phyloP scores from a whole-genome alignment of 2,888 invertebrate genomes.

The Meiosimyza platycephala region DNA sequence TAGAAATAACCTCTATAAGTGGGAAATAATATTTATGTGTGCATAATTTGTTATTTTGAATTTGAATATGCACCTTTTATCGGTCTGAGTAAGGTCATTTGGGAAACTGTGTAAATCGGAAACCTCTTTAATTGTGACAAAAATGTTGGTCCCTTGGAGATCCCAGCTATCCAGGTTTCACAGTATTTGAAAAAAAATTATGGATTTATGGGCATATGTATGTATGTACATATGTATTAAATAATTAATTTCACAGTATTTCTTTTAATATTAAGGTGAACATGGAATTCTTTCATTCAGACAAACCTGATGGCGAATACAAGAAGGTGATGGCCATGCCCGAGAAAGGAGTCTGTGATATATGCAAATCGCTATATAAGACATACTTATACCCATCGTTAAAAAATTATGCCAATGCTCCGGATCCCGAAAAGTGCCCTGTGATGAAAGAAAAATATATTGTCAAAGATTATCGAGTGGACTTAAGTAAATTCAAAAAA shows the following conservation, averaged over 20 bases:
- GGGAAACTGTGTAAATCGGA: too few relatives aligned
- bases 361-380: constrained; percentile 54
- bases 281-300: constrained; percentile 40
- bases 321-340: constrained; percentile 40
- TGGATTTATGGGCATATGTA: too few relatives aligned
- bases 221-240: too few relatives aligned
- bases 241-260: neutral
- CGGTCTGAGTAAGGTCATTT: too few relatives aligned
- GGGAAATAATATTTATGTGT: too few relatives aligned
- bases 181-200: too few relatives aligned
- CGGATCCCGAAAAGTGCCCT: constrained; percentile 56
- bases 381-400: constrained; percentile 53
- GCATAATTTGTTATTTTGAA: too few relatives aligned
- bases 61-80: too few relatives aligned
- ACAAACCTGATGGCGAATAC: constrained; percentile 43
- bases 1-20: too few relatives aligned
- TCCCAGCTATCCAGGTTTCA: too few relatives aligned
- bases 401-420: constrained; percentile 58
- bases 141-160: too few relatives aligned
- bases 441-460: constrained; percentile 49
- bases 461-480: constrained; percentile 53
- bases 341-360: constrained; percentile 47
- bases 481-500: constrained; percentile 45
- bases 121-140: too few relatives aligned
- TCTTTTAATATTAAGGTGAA: constrained; percentile 44